Evolutionary conservation across 2,888 invertebrate species (phyloP), one percentile per base, ranked within the genome.

Genomic region (Drosophila atripex): DNA sequence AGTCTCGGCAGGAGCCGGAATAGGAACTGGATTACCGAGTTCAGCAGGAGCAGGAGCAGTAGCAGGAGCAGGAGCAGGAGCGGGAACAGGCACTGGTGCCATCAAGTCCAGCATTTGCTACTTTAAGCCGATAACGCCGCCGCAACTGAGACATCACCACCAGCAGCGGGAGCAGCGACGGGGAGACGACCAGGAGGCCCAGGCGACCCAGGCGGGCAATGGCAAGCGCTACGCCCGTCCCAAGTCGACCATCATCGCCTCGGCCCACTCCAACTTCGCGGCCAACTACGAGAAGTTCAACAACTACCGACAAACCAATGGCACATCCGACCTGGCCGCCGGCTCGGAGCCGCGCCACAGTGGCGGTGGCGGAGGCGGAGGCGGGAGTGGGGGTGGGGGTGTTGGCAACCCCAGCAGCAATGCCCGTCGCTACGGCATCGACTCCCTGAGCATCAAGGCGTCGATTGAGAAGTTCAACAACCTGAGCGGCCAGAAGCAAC

Each of bases 391-490:
- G 21, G 21, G 21, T 4, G 21, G 2, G 21, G 21, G 21, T 3
- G 1, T 23, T 3, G 21, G 68, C 58, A 72, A 75, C 71, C 84
- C 75, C 1, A 68, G 74, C 3, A 77, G 69, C 58, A 72, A 75
- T 69, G 86, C 75, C 1, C 70, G 76, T 1, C 75, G 74, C 18
- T 86, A 84, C 25, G 76, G 87, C 28, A 90, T 90, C 61, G 90
- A 90, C 65, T 88, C 91, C 23, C 75, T 79, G 45, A 90, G 90
- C 66, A 90, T 90, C 28, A 89, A 89, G 60, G 91, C 89, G 7
- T 90, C 90, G 35, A 90, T 90, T 16, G 90, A 91, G 69, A 90
- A 91, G 50, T 90, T 90, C 39, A 91, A 90, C 64, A 91, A 80
- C 73, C 86, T 89, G 5, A 91, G 90, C 56, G 89, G 89, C 60